phyloP scores from a whole-genome alignment of 92 coral and sea anemone genomes.

The Zoanthus solanderi region DNA sequence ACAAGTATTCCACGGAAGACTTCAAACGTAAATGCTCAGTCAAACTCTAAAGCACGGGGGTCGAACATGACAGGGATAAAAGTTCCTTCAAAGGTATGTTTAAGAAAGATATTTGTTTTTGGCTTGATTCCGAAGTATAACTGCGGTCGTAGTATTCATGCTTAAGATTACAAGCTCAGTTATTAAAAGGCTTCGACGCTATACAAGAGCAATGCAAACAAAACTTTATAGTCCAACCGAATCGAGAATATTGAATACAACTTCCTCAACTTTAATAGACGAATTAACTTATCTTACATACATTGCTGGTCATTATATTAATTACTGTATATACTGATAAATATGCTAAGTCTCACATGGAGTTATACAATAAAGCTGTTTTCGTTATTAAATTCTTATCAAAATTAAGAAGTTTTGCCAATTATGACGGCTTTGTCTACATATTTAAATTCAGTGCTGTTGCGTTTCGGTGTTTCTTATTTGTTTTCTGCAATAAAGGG shows the following conservation, averaged over 20 bases:
- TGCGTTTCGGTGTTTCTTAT: neutral
- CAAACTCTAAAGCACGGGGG: constrained; percentile 21
- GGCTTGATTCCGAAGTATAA: neutral
- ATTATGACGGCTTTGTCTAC: neutral
- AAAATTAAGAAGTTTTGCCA: neutral
- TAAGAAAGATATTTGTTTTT: neutral
- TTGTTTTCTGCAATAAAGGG: neutral
- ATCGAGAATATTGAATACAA: neutral
- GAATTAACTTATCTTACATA: neutral
- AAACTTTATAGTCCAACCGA: neutral
- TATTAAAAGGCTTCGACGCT: neutral
- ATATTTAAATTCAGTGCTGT: neutral
- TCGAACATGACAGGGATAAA: constrained; percentile 23
- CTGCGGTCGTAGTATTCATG: neutral
- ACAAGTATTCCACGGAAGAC: constrained; percentile 70
- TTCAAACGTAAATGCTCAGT: neutral
- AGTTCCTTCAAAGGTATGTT: constrained; percentile 17
- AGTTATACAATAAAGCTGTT: neutral
- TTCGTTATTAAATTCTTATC: neutral
- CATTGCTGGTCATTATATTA: neutral
- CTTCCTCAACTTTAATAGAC: too few species aligned
- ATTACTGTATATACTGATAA: neutral
- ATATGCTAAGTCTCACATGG: neutral
- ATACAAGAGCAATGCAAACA: neutral
- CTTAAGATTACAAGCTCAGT: neutral